A percentile compares a stretch with the other conserved stretches of the same genome.
Conservation (phyloP, 2,888 invertebrate genomes). For the Lacanobia wlatinum region DNA sequence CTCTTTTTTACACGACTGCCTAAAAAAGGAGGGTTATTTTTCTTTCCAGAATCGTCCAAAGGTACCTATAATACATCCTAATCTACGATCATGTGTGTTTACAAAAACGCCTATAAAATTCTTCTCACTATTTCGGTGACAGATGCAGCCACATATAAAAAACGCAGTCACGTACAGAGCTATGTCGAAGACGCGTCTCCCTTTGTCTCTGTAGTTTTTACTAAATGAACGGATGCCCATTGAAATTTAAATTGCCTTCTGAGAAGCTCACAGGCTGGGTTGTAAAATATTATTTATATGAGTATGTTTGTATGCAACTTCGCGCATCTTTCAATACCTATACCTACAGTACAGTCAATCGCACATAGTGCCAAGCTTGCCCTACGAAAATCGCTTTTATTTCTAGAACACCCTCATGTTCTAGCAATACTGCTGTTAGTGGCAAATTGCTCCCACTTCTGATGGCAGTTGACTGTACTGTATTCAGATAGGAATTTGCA, state of each 20-base stretch:
- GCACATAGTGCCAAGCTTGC: neutral
- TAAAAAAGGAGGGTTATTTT: too few relatives aligned
- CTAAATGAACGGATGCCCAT: constrained; percentile 60
- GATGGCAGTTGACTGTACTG: neutral
- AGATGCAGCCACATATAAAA: constrained; percentile 33
- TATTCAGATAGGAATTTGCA: constrained; percentile 17
- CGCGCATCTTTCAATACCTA: constrained; percentile 1
- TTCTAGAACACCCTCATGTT: too few relatives aligned
- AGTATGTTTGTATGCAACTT: constrained; percentile 12
- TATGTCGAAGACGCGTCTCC: constrained; percentile 38
- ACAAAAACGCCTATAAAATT: neutral
- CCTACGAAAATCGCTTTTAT: neutral
- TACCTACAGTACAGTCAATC: neutral
- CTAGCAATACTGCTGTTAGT: neutral
- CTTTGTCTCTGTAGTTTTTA: constrained; percentile 63
- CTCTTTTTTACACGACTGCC: neutral
- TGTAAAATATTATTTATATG: constrained; percentile 15
- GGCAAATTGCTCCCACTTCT: neutral
- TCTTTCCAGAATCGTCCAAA: neutral
- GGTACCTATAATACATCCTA: neutral
- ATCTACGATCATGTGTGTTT: neutral
- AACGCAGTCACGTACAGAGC: constrained; percentile 55
- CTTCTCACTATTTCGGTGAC: constrained; percentile 12
- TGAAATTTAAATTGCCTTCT: constrained; percentile 66
- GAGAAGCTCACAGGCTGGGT: constrained; percentile 43